Evolutionary conservation across 2,797 vertebrate species (phyloP).

Genomic region (Natrix natrix): DNA sequence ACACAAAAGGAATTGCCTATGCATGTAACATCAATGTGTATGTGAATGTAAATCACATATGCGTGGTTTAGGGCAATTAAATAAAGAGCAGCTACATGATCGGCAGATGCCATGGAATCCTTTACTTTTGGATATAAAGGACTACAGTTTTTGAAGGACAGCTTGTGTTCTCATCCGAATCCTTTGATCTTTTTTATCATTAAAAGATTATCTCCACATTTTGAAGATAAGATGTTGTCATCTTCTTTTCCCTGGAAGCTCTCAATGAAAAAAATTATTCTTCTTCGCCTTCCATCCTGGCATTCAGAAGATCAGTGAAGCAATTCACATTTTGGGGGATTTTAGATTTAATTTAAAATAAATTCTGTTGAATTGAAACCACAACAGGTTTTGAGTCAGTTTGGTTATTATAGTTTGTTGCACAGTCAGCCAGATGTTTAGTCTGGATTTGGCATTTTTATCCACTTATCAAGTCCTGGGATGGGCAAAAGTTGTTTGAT

Average conservation of each 20-base stretch:
- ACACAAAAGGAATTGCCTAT: neutral
- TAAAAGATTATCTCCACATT: neutral
- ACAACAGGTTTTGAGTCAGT: neutral
- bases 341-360: neutral
- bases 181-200: neutral
- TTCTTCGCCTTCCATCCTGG: neutral
- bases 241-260: neutral
- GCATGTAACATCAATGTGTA: neutral
- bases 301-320: neutral
- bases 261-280: neutral
- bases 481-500: neutral
- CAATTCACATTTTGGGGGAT: neutral
- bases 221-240: neutral
- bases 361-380: neutral
- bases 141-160: neutral
- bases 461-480: neutral
- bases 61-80: neutral
- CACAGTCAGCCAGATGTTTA: neutral
- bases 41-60: neutral
- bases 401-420: neutral
- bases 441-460: neutral
- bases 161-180: neutral
- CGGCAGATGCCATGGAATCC: neutral
- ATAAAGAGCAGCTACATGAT: neutral
- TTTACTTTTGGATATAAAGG: neutral